These are phyloP conservation scores for Meriones unguiculatus DNA, from an alignment of 2,113 vertebrate genomes.

Conservation along the genomic window DNA sequence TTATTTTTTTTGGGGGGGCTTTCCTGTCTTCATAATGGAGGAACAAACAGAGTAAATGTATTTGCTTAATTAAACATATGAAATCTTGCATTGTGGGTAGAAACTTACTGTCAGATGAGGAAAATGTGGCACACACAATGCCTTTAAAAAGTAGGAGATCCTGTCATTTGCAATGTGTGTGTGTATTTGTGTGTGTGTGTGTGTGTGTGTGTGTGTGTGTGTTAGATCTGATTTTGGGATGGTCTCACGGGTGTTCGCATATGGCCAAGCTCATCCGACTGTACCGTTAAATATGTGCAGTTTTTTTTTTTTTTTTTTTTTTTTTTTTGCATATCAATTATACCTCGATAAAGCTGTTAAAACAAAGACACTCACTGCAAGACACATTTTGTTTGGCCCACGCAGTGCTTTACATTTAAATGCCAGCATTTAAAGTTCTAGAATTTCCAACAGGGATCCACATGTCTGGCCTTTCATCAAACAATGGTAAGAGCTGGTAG, in stretches of 20 bases:
- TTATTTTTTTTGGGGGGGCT: not conserved
- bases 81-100: not conserved
- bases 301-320: not conserved
- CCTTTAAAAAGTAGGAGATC: not conserved
- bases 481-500: not conserved
- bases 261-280: not conserved
- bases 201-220: not conserved
- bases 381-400: not conserved
- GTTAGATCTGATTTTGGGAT: not conserved
- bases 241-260: not conserved
- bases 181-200: no score
- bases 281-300: not conserved
- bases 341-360: not conserved
- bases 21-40: not conserved
- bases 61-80: not conserved
- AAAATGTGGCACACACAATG: not conserved
- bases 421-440: constrained; percentile 31
- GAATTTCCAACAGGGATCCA: not conserved
- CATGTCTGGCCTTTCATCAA: not conserved
- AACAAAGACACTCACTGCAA: not conserved
- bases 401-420: constrained; percentile 9
- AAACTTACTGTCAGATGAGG: not conserved
- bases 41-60: not conserved
- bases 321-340: not conserved
- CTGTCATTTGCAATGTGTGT: not conserved